Evolutionary conservation across 2,888 invertebrate species (phyloP), one percentile per base, ranked within the genome.

Genomic region (Sclerodermus sp.): DNA sequence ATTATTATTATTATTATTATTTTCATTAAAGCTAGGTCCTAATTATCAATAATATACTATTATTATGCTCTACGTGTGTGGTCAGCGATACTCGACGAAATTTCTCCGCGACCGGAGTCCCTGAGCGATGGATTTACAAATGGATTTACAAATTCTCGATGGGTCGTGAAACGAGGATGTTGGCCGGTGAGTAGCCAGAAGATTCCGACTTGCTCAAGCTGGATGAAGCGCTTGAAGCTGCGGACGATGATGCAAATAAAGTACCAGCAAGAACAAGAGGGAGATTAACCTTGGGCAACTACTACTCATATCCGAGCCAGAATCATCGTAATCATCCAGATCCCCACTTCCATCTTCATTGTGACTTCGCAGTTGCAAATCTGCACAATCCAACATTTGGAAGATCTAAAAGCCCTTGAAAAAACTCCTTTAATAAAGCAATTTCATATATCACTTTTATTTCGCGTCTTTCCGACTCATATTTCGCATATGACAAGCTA

Each of bases 311-410:
- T 60, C 48, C 17, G 64, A 60, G n/a, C 65, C 65, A 6, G 73
- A 74, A 47, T 70, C 68, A 9, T 73, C 71, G 50, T 73, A 72
- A 50, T 76, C 72, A 48, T 74, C 74, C 37, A 61, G 66, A 16
- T 61, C 58, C 38, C 64, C 68, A 32, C 59, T 67, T 30, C 58
- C 60, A 49, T 69, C 63, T 58, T 70, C 71, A 53, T 74, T 74
- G 14, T 70, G 71, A 43, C 74, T 68, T 14, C 74, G 73, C 8
- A 71, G 64, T 50, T 75, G 71, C 31, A 71, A 53, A 53, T 74
- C 76, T 76, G 65, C 30, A 57, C 60, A 48, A 51, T 9, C 17
- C 40, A 34, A n/a, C 3, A 34, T 8, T 34, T 30, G 8, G 30
- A 34, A 34, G 42, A 47, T 45, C 18, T 10, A 13, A 10, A 18